Base-by-base conservation (phyloP, 1,140 invertebrate species). In the Zaprionus ghesquierei region DNA sequence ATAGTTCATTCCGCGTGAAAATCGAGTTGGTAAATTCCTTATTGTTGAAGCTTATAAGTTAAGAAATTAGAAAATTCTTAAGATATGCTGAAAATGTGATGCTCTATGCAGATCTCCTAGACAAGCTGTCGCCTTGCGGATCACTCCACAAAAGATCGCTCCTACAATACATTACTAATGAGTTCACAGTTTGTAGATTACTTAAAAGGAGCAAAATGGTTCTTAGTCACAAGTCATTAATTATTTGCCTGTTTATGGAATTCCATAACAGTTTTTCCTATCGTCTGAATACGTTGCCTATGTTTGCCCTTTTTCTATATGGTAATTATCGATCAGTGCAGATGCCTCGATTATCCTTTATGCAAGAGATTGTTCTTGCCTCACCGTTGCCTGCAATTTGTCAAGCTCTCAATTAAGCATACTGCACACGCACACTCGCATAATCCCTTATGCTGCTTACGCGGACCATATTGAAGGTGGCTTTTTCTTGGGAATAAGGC, bases 401-500 rank as follows among this genome's bases (percentile, higher is more conserved):
- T 25, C 22, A 25, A n/a, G 49, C 22, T 13, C 20, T 27, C 33
- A 15, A 53, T 63, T 63, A 54, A 46, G 50, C 25, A 53, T 41
- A 35, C 61, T 33, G 51, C 51, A 27, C 61, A 63, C 61, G 61
- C 27, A 29, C 20, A 12, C 49, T 62, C 59, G 51, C 29, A 62
- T 54, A 63, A 63, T 50, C 64, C 64, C 44, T 68, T 68, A 50
- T 68, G 23, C 61, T 63, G 61, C 61, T 62, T 51, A 25, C 35
- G 38, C 53, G 35, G 65, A 29, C 74, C 69, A 55, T 68, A 54
- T 29, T 27, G 13, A 58, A 15, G 29, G 15, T 15, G 15, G 18
- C 15, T 15, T n/a, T n/a, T 66, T 70, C 71, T 13, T 8, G 20
- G 29, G 60, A 70, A 75, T 70, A 70, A n/a, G n/a, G n/a, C 68